Evolutionary conservation across 2,797 vertebrate species (phyloP).

Genomic region (Peromyscus aztecus): DNA sequence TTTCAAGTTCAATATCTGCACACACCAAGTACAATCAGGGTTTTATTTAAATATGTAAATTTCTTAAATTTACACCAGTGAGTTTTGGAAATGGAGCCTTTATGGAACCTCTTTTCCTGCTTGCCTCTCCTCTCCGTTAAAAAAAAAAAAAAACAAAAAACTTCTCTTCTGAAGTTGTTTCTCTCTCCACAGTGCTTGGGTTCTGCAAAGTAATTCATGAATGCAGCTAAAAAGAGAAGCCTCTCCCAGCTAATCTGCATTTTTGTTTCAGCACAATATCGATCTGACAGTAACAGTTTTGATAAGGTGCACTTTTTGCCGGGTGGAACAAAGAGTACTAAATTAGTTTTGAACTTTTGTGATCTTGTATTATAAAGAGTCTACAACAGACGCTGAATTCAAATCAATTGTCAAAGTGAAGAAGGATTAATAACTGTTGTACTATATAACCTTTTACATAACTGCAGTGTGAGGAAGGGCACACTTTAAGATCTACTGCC

Average conservation of each 20-base stretch:
- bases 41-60: constrained; percentile 76
- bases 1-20: constrained; percentile 73
- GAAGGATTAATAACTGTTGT: constrained; percentile 87
- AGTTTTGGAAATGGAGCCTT: constrained; percentile 59
- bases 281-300: constrained; percentile 79
- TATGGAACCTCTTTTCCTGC: constrained; percentile 17
- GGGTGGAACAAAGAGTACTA: constrained; percentile 87
- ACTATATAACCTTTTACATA: constrained; percentile 85
- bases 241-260: constrained; percentile 73
- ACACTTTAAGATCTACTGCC: constrained; percentile 80
- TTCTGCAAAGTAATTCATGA: constrained; percentile 74
- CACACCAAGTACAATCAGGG: constrained; percentile 43
- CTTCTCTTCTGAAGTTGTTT: constrained; percentile 57
- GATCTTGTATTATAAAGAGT: constrained; percentile 85
- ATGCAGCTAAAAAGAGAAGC: constrained; percentile 72
- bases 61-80: constrained; percentile 63
- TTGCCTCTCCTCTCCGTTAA: constrained; percentile 45
- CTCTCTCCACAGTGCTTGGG: neutral
- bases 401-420: constrained; percentile 88
- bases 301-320: constrained; percentile 80
- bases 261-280: constrained; percentile 79
- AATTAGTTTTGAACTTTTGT: constrained; percentile 87
- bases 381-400: constrained; percentile 83
- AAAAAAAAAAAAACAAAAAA: neutral
- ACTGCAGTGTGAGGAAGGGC: constrained; percentile 75